These are phyloP conservation scores for Cephus rjabovi DNA, from an alignment of 2,888 invertebrate genomes.

Conservation along the genomic window DNA sequence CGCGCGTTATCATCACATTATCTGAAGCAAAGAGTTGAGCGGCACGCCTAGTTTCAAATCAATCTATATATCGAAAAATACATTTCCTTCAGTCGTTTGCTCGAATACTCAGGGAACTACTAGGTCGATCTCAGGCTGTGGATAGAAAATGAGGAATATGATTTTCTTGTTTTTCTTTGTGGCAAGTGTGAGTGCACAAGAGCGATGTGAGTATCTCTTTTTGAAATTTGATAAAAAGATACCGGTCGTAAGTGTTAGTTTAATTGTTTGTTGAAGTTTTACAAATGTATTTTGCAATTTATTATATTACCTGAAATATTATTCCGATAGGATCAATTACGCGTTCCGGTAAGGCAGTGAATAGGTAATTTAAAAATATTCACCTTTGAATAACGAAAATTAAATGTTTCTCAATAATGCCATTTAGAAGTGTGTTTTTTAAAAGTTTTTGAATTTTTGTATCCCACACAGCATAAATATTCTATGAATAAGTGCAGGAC, in stretches of 20 bases:
- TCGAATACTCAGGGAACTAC: not conserved
- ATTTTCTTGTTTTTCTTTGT: not conserved
- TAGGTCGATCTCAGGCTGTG: not conserved
- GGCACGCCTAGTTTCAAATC: conserved; percentile 32
- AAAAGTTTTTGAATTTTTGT: not conserved
- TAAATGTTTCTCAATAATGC: not conserved
- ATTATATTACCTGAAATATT: not conserved
- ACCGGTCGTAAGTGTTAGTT: not conserved
- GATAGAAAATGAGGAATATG: not conserved
- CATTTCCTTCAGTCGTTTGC: not conserved
- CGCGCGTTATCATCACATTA: conserved; percentile 31
- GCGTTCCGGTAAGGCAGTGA: not conserved
- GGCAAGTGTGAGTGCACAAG: not conserved
- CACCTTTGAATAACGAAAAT: not conserved
- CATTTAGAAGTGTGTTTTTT: not conserved
- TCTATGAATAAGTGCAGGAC: not conserved
- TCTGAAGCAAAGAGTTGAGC: conserved; percentile 21
- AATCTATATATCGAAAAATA: conserved; percentile 2
- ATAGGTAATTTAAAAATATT: not conserved
- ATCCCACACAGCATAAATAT: not conserved
- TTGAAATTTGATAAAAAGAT: not conserved
- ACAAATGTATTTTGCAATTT: not conserved
- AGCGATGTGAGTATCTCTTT: not conserved
- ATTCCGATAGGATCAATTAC: not conserved
- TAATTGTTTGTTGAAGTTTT: not conserved